Conservation (phyloP, 2,888 invertebrate species). For the Quadriops clusia region DNA sequence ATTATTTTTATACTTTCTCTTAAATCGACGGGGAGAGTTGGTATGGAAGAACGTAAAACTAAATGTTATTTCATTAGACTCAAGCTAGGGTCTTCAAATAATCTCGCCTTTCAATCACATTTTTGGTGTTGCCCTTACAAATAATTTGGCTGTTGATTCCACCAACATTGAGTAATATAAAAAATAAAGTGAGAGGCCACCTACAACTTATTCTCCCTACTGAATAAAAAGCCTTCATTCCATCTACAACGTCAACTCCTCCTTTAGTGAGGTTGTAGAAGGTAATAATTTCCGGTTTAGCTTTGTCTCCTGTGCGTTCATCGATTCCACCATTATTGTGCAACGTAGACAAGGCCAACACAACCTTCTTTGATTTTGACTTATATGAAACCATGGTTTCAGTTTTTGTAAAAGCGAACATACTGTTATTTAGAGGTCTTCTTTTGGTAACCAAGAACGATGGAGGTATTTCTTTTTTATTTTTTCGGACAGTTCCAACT, state of each 20-base stretch:
- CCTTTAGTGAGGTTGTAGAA: conserved; percentile 18
- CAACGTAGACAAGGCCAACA: conserved; percentile 7
- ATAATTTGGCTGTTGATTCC: too few species aligned
- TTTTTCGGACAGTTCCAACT: conserved; percentile 10
- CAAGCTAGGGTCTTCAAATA: too few species aligned
- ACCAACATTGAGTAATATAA: conserved; percentile 1
- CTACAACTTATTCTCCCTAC: conserved; percentile 2
- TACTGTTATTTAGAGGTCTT: conserved; percentile 7
- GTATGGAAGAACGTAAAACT: too few species aligned
- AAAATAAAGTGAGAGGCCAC: not conserved
- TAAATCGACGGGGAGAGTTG: too few species aligned
- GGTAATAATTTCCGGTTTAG: conserved; percentile 15
- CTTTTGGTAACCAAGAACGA: conserved; percentile 3
- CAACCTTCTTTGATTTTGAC: conserved; percentile 5
- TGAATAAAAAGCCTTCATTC: conserved; percentile 4
- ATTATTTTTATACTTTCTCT: too few species aligned
- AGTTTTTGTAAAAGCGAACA: conserved; percentile 9
- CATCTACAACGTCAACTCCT: conserved; percentile 19
- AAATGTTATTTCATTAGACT: too few species aligned
- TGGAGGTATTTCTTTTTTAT: conserved; percentile 7
- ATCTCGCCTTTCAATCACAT: too few species aligned
- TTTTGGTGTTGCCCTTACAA: too few species aligned
- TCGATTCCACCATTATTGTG: conserved; percentile 10
- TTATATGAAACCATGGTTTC: conserved; percentile 9
- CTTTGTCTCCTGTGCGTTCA: conserved; percentile 8